Conservation (phyloP, 2,797 vertebrate genomes). For the Hozukius guyotensis region DNA sequence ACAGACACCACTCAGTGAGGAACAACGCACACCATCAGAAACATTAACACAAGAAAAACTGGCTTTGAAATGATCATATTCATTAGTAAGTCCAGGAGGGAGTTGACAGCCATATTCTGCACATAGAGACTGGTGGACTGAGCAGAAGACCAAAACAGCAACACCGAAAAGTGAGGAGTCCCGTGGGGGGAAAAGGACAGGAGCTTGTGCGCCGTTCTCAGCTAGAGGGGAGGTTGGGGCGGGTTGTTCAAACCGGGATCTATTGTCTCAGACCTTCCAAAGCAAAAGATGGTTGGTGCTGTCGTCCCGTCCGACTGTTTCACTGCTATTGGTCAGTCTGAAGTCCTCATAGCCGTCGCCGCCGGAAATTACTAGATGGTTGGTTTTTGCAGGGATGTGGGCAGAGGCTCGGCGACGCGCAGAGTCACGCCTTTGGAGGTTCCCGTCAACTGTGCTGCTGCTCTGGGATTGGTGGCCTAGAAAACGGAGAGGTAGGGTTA, state of each 20-base stretch:
- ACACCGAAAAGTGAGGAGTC: slow-evolving; percentile 40
- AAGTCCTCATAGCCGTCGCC: slow-evolving; percentile 98
- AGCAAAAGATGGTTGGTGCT: slow-evolving; percentile 98
- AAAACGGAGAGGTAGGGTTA: not conserved
- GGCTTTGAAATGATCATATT: slow-evolving; percentile 49
- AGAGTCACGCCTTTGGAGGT: slow-evolving; percentile 86
- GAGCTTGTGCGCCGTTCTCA: slow-evolving; percentile 35
- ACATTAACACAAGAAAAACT: slow-evolving; percentile 50
- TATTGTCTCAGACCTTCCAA: slow-evolving; percentile 90
- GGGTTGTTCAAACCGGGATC: not conserved
- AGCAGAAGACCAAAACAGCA: slow-evolving; percentile 65
- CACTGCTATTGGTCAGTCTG: slow-evolving; percentile 94
- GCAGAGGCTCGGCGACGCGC: slow-evolving; percentile 83
- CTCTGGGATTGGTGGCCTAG: slow-evolving; percentile 79
- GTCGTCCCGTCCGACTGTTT: slow-evolving; percentile 95
- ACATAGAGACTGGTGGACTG: slow-evolving; percentile 71
- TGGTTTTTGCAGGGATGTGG: slow-evolving; percentile 85
- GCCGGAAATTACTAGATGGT: slow-evolving; percentile 95
- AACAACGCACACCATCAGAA: slow-evolving; percentile 51
- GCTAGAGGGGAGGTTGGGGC: not conserved
- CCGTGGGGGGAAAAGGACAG: not conserved
- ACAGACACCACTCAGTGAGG: slow-evolving; percentile 52
- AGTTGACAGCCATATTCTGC: slow-evolving; percentile 63
- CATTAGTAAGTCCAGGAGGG: slow-evolving; percentile 39
- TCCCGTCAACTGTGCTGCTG: slow-evolving; percentile 72